Evolutionary conservation across 2,113 vertebrate species (phyloP).

Genomic region (Psammodynastes pulverulentus): DNA sequence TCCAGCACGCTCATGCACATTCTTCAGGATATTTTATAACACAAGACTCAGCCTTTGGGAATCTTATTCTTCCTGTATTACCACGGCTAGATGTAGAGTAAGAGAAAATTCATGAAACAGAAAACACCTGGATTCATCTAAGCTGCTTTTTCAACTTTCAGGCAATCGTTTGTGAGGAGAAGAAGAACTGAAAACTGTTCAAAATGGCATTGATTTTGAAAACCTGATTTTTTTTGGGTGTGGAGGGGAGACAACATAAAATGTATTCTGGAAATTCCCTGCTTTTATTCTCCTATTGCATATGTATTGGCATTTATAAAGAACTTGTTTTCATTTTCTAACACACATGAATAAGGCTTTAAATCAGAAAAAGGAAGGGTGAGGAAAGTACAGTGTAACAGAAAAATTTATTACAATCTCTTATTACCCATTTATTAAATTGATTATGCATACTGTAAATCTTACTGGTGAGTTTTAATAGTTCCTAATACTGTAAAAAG

Average conservation of each 20-base stretch:
- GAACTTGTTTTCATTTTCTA: background rate
- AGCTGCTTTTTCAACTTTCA: slow-evolving; percentile 17
- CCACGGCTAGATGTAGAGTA: slow-evolving; percentile 88
- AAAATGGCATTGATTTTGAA: background rate
- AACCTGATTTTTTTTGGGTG: slow-evolving; percentile 5
- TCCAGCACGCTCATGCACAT: slow-evolving; percentile 91
- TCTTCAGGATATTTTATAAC: slow-evolving; percentile 98
- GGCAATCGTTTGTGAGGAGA: background rate
- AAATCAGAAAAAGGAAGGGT: background rate
- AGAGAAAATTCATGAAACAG: slow-evolving; percentile 45
- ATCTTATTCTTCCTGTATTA: slow-evolving; percentile 95
- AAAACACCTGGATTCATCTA: slow-evolving; percentile 30
- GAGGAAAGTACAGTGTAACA: background rate
- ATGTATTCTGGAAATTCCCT: background rate
- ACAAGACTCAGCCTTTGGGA: slow-evolving; percentile 96
- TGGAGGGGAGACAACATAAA: background rate
- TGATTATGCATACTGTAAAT: background rate
- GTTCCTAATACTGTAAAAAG: background rate
- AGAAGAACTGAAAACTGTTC: background rate
- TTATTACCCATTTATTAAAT: background rate
- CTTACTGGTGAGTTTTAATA: background rate
- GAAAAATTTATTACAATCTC: background rate
- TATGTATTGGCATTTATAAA: background rate
- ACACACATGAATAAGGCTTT: background rate
- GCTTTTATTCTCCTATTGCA: background rate